Evolutionary conservation across 2,797 vertebrate species (phyloP).

Genomic region (Tokudaia tokunoshimensis): DNA sequence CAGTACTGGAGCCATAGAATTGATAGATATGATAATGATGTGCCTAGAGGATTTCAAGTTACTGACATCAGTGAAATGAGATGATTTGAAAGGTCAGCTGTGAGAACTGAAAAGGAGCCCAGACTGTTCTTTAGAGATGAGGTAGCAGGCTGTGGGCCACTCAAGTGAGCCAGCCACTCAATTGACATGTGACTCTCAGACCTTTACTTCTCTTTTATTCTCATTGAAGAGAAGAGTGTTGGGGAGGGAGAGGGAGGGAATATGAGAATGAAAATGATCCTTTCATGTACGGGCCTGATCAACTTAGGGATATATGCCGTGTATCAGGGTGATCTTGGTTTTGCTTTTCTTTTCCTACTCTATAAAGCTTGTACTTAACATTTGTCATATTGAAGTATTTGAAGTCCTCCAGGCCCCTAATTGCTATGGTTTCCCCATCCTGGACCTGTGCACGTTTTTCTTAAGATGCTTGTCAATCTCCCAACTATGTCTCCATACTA

Average conservation of each 20-base stretch:
- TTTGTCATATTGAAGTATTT: background rate
- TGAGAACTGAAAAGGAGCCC: background rate
- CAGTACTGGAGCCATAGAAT: background rate
- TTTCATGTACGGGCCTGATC: background rate
- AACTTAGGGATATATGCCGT: background rate
- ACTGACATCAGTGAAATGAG: background rate
- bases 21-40: background rate
- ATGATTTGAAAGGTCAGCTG: background rate
- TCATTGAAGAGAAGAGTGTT: background rate
- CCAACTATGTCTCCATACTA: background rate
- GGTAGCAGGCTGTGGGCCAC: background rate
- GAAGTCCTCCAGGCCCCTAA: background rate
- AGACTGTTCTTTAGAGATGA: constrained; percentile 7
- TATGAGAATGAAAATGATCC: background rate
- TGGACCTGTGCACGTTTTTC: background rate
- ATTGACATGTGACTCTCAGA: background rate
- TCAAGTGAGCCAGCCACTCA: background rate
- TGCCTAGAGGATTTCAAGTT: background rate
- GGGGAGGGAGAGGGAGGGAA: background rate
- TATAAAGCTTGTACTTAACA: background rate
- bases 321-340: background rate
- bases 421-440: background rate
- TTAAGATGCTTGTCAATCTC: background rate
- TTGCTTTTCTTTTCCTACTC: background rate
- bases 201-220: background rate